Evolutionary conservation across 2,113 vertebrate species (phyloP).

Genomic region (Sylvilagus bachmani): DNA sequence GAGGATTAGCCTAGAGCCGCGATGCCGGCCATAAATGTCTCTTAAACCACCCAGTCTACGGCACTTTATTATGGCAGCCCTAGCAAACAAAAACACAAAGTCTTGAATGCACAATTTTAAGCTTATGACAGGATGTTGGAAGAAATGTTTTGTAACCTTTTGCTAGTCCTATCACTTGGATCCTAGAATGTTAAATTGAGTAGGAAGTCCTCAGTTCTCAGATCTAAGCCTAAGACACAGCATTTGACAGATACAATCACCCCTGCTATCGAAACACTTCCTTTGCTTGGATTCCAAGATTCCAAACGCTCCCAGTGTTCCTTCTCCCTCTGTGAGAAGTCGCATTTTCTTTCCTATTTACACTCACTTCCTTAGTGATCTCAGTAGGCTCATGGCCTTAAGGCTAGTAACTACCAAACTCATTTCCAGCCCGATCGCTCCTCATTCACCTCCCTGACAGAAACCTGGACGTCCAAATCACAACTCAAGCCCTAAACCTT

Average conservation of each 20-base stretch:
- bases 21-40: background rate
- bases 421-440: background rate
- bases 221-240: background rate
- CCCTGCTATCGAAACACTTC: background rate
- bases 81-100: conserved; percentile 24
- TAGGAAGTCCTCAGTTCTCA: conserved; percentile 24
- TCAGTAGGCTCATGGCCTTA: background rate
- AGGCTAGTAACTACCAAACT: background rate
- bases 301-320: conserved; percentile 2
- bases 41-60: background rate
- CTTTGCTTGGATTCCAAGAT: conserved; percentile 34
- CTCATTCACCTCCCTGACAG: background rate
- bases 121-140: background rate
- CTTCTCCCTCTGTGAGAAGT: background rate
- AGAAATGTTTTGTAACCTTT: background rate
- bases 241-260: background rate
- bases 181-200: background rate
- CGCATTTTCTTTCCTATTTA: conserved; percentile 39
- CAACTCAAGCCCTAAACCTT: conserved; percentile 20
- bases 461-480: background rate
- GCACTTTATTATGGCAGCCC: background rate
- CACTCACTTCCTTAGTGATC: background rate
- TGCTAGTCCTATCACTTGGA: background rate
- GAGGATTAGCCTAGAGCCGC: no score
- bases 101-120: conserved; percentile 12